Base-by-base conservation (phyloP, 2,797 vertebrate species). In the Spinus pinus region DNA sequence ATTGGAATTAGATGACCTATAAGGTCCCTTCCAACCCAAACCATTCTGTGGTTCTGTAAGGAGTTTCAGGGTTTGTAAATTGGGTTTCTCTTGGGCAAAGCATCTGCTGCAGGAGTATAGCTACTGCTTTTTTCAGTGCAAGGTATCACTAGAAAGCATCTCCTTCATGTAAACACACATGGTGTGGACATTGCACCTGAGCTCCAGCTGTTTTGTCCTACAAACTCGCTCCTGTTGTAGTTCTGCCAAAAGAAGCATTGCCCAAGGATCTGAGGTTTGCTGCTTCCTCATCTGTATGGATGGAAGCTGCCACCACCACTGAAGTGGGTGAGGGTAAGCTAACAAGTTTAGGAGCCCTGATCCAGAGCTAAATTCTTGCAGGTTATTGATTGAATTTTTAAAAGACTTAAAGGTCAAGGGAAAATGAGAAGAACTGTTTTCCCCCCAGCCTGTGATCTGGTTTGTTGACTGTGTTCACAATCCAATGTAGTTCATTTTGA, bases 321-420 rank as follows among this genome's bases (percentile, higher is more conserved):
- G 13, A 27, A 79, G 66, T 33, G 33, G 49, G 30, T 73, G 74
- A 53, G 54, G 22, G 60, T 37, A 66, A 73, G 16, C 30, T 58
- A 88, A 57, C 25, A 75, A 54, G 31, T 91, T 69, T 33, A 88
- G 93, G 57, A 91, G 66, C 15, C 56, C 24, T 57, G 14, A 72
- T 74, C 27, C 24, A 72, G 62, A 83, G 31, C 35, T 69, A 64
- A 72, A 69, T 58, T 90, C 31, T 70, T 75, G 27, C n/a, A 81
- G 53, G 18, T 89, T 94, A 65, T 72, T 79, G 61, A 75, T 12
- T 30, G 58, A 65, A 69, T 83, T 93, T 90, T 86, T n/a, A 61
- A 42, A 69, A 72, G 50, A 33, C 61, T 64, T 86, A 83, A 85
- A 85, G 88, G 44, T 94, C 65, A 83, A 46, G 37, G 62, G 71